Base-by-base conservation (phyloP, 2,113 vertebrate species). In the Melanerpes formicivorus region DNA sequence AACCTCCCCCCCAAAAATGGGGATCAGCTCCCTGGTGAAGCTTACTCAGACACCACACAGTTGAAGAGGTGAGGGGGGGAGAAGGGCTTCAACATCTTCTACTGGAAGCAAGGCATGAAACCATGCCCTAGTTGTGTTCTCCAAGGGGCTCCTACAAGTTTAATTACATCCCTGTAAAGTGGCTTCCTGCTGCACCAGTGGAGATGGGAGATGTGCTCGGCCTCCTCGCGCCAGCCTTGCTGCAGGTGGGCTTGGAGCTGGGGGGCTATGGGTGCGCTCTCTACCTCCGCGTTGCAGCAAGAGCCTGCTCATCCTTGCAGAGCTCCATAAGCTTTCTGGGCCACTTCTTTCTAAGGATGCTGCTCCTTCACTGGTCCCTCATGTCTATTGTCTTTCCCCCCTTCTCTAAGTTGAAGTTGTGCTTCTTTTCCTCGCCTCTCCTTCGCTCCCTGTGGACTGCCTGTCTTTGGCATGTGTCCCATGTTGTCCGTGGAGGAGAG, bases 111-210 rank as follows among this genome's bases (percentile, higher is more conserved):
- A 59, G 46, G 80, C 81, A 73, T 8, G 93, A 88, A 94, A n/a
- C 92, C 93, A 69, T 88, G 93, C 70, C 90, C 90, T 90, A 90
- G 40, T 93, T 96, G 95, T 69, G 86, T 84, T 94, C 95, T 95
- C 95, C 83, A 93, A 94, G 92, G 95, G 85, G 70, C 83, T 95
- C 84, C 85, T 60, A 29, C n/a, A 48, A 21, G 37, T 88, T 95
- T 95, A 95, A 92, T 96, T 95, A 95, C 96, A 91, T 88, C 73
- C 54, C 1, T 83, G 93, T 71, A 91, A 93, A 93, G 91, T n/a
- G 10, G 10, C 76, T 84, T 77, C 67, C 52, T 90, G 90, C 82
- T 71, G 90, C 55, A 75, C 27, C 62, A n/a, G 48, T 29, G 85
- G 54, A 65, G 93, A 91, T 2, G 22, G 59, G 82, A 93, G 76